phyloP scores from a whole-genome alignment of 2,888 invertebrate species.

The Andricus quercusramuli region DNA sequence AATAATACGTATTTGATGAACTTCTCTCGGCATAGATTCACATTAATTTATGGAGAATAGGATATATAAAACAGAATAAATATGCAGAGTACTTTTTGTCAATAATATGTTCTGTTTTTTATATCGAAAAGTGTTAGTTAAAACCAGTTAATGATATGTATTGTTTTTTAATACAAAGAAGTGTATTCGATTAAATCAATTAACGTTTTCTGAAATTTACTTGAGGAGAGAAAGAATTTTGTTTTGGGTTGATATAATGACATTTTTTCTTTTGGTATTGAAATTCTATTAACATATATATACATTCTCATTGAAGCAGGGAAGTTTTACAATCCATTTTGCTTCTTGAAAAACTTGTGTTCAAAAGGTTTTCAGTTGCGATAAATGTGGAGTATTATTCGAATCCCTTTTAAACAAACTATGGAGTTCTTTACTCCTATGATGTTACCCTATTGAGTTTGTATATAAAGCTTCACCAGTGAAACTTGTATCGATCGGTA shows the following conservation, averaged over 20 bases:
- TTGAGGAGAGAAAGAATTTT: neutral
- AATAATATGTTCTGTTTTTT: too few species aligned
- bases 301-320: neutral
- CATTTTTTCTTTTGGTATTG: neutral
- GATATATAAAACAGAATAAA: neutral
- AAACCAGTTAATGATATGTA: too few species aligned
- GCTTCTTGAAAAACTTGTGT: neutral
- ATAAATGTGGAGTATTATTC: neutral
- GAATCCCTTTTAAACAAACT: neutral
- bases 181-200: too few species aligned
- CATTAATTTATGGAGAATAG: neutral
- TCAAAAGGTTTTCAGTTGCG: neutral
- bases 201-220: too few species aligned
- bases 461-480: neutral
- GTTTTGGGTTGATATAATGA: neutral
- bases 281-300: neutral
- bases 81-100: neutral
- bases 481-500: constrained; percentile 20
- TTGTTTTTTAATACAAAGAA: too few species aligned
- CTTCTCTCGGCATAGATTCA: neutral
- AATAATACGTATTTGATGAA: constrained; percentile 25
- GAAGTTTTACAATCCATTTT: neutral
- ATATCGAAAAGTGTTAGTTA: too few species aligned
- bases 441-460: neutral
- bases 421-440: neutral